Evolutionary conservation across 2,888 invertebrate species (phyloP), one percentile per base, ranked within the genome.

Genomic region (Tenthredo scrophulariae): DNA sequence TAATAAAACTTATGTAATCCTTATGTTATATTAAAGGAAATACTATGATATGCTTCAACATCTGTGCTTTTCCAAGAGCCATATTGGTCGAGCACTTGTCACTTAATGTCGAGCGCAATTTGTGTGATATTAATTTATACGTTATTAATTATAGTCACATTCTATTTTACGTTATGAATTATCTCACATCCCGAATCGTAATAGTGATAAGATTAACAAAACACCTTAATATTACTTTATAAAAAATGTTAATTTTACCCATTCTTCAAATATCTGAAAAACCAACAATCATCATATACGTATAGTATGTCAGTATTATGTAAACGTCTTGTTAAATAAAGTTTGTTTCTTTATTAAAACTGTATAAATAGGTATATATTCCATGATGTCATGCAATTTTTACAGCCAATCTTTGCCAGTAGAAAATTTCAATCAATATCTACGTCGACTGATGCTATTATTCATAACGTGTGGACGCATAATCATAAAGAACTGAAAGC

Each of bases 61-160:
- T 70, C 33, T 67, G 46, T 90, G 89, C 84, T 88, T 86, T 85
- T 89, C 88, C 90, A 89, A 90, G 89, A 90, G 91, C 90, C 91
- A 91, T 90, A 90, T 91, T 91, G 90, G 88, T 87, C 85, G 86
- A 85, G 87, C 87, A 89, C 87, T 84, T 85, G 79, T 84, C 18
- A 74, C 79, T 43, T 82, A 86, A 46, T 80, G 74, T 54, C 62
- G 58, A 83, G 84, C 75, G 77, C 75, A 79, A 77, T 86, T 85
- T 85, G 72, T 75, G 58, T 80, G 80, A 80, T 80, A 58, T 58
- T 80, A 80, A 62, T 80, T 80, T 80, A 80, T 80, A 13, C 58
- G 62, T 80, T 62, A 62, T 62, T 58, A 62, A 80, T 26, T 40
- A 58, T 37, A 80, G 33, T n/a, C 9, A 77, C 22, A 74, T 50